These are phyloP conservation scores for Ceratosolen solmsi DNA, from an alignment of 1,140 invertebrate genomes.

Conservation along the genomic window DNA sequence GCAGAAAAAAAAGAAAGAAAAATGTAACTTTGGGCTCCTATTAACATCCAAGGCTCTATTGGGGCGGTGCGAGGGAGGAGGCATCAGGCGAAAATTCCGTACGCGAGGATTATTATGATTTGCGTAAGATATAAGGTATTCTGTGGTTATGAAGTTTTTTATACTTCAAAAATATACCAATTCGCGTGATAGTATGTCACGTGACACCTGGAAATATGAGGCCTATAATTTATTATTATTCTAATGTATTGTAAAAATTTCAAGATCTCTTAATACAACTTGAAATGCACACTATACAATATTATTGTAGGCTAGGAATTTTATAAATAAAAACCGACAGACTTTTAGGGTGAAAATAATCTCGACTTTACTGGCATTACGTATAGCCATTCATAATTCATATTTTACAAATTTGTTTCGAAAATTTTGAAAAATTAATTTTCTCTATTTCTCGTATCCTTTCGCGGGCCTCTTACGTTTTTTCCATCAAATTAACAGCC, in stretches of 20 bases:
- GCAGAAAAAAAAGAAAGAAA: background rate
- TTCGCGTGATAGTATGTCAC: background rate
- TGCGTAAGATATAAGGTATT: constrained; percentile 24
- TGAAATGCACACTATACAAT: background rate
- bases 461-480: no score
- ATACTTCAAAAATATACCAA: background rate
- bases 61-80: background rate
- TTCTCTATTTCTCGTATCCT: no score
- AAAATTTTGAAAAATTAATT: background rate
- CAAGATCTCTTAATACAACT: background rate
- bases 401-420: background rate
- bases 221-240: background rate
- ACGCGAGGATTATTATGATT: constrained; percentile 18
- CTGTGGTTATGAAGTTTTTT: background rate
- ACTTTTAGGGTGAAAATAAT: no score
- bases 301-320: background rate
- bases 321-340: no score
- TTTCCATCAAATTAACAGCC: no score
- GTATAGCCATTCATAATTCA: background rate
- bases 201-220: background rate
- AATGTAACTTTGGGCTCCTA: constrained; percentile 19
- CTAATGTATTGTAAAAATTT: background rate
- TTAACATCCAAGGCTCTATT: background rate
- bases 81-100: background rate
- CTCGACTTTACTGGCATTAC: no score